Percentiles rank a stretch among this genome's conserved stretches.
phyloP scores from a whole-genome alignment of 2,113 vertebrate species.

The Mungos mungo region DNA sequence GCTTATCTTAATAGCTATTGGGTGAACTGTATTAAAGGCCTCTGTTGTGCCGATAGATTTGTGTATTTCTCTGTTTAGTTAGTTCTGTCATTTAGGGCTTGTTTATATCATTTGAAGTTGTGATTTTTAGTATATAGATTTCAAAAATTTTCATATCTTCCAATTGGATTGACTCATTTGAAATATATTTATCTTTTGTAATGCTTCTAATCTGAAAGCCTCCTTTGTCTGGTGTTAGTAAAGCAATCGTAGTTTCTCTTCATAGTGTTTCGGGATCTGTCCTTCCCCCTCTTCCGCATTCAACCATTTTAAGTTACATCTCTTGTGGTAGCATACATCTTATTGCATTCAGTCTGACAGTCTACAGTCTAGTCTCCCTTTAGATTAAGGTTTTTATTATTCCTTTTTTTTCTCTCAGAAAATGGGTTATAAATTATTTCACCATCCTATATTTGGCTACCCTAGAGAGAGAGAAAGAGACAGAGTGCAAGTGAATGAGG shows the following conservation, averaged over 20 bases:
- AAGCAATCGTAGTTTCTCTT: not conserved
- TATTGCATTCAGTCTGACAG: not conserved
- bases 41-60: not conserved
- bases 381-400: not conserved
- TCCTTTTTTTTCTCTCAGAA: not conserved
- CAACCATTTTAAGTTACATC: not conserved
- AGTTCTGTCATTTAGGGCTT: not conserved
- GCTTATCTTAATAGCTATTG: not conserved
- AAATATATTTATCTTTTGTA: slow-evolving; percentile 3
- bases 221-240: not conserved
- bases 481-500: too few relatives aligned
- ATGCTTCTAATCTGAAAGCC: not conserved
- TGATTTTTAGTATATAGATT: not conserved
- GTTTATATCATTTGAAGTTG: not conserved
- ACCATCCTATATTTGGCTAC: not conserved
- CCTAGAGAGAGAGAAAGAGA: not conserved
- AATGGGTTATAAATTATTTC: not conserved
- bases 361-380: not conserved
- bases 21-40: not conserved
- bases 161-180: not conserved
- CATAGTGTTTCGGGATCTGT: not conserved
- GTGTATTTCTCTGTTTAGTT: not conserved
- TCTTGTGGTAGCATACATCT: not conserved
- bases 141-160: not conserved
- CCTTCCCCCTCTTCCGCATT: not conserved